These are phyloP conservation scores for Chaunax sp. DNA, from an alignment of 2,797 vertebrate genomes.

Conservation along the genomic window DNA sequence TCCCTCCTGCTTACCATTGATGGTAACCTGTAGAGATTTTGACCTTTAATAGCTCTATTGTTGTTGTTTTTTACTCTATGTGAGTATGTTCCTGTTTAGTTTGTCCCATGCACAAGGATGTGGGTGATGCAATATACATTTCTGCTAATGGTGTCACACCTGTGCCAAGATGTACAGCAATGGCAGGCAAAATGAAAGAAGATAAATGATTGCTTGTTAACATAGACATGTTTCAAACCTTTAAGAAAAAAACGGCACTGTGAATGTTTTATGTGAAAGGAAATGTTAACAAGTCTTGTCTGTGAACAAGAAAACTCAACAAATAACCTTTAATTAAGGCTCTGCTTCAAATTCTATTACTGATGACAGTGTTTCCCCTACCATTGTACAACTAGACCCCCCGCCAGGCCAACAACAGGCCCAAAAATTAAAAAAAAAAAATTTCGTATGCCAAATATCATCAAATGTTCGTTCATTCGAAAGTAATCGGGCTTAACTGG, in stretches of 20 bases:
- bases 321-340: not conserved
- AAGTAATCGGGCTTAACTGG: no score
- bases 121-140: not conserved
- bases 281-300: constrained; percentile 8
- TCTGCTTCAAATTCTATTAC: not conserved
- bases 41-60: no score
- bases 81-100: not conserved
- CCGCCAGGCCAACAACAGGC: no score
- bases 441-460: no score
- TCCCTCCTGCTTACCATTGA: no score
- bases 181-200: not conserved
- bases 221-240: not conserved
- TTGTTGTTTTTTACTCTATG: not conserved
- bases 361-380: no score
- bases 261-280: not conserved
- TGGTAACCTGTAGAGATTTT: no score
- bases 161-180: not conserved
- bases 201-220: not conserved
- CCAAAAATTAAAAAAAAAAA: no score
- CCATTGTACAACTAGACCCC: no score
- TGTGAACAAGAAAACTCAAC: not conserved
- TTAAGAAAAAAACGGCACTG: no score
- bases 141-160: not conserved
- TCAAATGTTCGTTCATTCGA: no score
- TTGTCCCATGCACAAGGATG: not conserved